Base-by-base conservation (phyloP, 2,888 invertebrate species). In the Phania funesta region DNA sequence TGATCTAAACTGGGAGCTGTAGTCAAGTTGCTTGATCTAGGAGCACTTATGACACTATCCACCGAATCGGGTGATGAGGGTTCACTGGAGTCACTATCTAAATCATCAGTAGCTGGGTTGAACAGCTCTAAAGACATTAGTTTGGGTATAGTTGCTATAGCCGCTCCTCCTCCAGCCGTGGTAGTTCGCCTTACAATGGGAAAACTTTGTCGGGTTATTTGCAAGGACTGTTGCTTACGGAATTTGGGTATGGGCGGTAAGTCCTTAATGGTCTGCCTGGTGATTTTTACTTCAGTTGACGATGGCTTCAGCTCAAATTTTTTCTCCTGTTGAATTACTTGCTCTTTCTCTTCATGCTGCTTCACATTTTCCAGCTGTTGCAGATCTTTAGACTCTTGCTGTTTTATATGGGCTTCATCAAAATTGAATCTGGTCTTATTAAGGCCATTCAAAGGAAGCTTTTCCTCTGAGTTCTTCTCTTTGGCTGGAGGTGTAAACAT, bases 71-170 rank as follows among this genome's bases (percentile, higher is more conserved):
- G 96, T 0, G 97, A 96, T 0, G 96, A 96, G 11, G 91, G 90
- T 11, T 96, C 95, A 87, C 96, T 96, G 0, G 96, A 96, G 89
- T 97, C 97, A 87, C 96, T 97, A 89, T 97, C 97, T 90, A 96
- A 93, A 87, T 97, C 97, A 88, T 97, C 97, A 6, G 95, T 96
- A 87, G 96, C 97, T 1, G 97, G 97, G 91, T 97, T 97, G 87
- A 96, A 97, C 3, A 97, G 92, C 87, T 97, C 97, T 74, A 97
- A 90, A 1, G 96, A 95, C 87, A 96, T 92, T 16, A 97, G 91
- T 83, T 95, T 94, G 0, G 96, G 96, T 73, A 95, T 92, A 0
- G 93, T 94, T 22, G 94, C 92, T 0, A 93, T 92, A 83, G 94
- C 94, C 4, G 93, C 92, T 6, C 84, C 82, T 26, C 84, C 64